These are phyloP conservation scores for Hymenopus coronatus DNA, from an alignment of 2,888 invertebrate species.

Conservation along the genomic window DNA sequence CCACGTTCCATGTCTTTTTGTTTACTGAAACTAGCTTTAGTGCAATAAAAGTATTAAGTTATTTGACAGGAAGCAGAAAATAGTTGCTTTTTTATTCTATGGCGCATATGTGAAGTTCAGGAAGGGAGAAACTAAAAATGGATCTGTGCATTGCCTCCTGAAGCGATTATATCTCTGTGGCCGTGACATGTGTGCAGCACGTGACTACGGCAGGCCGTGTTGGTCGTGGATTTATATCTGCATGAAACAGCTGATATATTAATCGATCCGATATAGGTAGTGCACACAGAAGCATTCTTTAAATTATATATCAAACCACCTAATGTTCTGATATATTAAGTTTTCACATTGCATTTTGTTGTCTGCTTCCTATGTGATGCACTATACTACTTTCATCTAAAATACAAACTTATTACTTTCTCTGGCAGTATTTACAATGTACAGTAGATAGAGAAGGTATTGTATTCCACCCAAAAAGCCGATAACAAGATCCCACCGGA, in stretches of 20 bases:
- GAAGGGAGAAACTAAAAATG: not conserved
- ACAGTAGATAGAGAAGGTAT: no score
- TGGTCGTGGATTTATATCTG: not conserved
- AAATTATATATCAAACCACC: no score
- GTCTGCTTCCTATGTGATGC: no score
- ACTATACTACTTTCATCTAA: no score
- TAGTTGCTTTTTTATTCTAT: not conserved
- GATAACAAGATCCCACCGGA: no score
- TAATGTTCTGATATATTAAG: no score
- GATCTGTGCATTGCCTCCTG: not conserved
- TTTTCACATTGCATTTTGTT: no score
- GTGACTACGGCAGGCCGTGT: not conserved
- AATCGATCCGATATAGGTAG: no score
- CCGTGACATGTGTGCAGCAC: not conserved
- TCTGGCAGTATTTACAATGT: no score
- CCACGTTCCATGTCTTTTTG: not conserved
- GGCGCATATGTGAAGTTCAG: not conserved
- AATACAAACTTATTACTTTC: no score
- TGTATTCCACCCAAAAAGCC: no score
- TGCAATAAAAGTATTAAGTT: not conserved
- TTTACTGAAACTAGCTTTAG: not conserved
- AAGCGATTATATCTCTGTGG: not conserved
- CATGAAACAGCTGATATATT: not conserved
- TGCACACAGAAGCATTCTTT: no score
- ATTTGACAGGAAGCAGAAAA: not conserved